phyloP scores from a whole-genome alignment of 2,797 vertebrate species.

The Apogon talboti region DNA sequence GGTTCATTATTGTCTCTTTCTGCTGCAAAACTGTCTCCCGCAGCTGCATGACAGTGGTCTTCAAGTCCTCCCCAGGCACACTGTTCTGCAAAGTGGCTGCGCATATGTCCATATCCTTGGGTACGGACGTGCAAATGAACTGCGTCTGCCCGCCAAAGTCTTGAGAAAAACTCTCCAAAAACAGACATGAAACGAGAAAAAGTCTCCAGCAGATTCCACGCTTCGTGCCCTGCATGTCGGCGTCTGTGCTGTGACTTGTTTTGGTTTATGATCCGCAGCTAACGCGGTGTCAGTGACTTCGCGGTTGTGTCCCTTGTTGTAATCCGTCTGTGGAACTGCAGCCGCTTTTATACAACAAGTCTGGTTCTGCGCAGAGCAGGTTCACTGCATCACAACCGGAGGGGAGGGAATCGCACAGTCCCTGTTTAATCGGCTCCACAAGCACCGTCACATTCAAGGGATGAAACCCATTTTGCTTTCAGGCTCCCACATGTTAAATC shows the following conservation, averaged over 20 bases:
- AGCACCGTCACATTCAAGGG: conserved; percentile 63
- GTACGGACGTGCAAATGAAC: conserved; percentile 97
- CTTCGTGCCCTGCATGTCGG: conserved; percentile 74
- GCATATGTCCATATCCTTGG: conserved; percentile 95
- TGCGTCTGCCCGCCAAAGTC: conserved; percentile 91
- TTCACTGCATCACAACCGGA: conserved; percentile 82
- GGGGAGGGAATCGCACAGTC: conserved; percentile 80
- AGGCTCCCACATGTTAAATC: conserved; percentile 67
- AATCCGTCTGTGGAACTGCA: conserved; percentile 77
- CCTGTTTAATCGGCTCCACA: conserved; percentile 74
- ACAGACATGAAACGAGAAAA: conserved; percentile 82
- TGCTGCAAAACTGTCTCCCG: conserved; percentile 96
- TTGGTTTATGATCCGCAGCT: conserved; percentile 28
- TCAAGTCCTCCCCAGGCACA: conserved; percentile 90
- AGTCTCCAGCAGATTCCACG: conserved; percentile 82
- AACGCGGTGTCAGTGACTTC: conserved; percentile 23
- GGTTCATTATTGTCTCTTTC: conserved; percentile 96
- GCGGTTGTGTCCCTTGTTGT: conserved; percentile 76
- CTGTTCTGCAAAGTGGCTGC: conserved; percentile 89
- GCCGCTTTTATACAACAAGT: conserved; percentile 85
- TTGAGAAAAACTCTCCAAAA: conserved; percentile 84
- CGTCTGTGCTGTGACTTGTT: conserved; percentile 9
- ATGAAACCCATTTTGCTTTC: conserved; percentile 68
- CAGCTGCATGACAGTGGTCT: conserved; percentile 92
- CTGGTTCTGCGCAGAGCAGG: conserved; percentile 79